These are phyloP conservation scores for Hypena proboscidalis DNA, from an alignment of 2,888 invertebrate genomes.

Conservation along the genomic window DNA sequence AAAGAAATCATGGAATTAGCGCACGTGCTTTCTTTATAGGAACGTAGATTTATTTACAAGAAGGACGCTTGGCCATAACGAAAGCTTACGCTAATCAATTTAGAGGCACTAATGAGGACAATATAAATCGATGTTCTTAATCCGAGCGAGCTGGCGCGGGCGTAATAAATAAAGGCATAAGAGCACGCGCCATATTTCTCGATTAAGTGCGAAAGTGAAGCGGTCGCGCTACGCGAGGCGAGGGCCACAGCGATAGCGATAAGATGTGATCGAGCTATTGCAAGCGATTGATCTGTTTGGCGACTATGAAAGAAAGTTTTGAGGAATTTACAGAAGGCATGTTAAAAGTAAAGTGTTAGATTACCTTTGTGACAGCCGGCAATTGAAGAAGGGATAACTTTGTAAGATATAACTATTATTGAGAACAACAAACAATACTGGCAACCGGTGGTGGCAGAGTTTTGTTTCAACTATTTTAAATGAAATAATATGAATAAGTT, in stretches of 20 bases:
- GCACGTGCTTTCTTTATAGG: not conserved
- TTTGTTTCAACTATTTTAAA: too few relatives aligned
- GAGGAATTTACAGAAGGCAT: too few relatives aligned
- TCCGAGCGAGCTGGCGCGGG: conserved; percentile 66
- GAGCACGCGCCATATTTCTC: conserved; percentile 83
- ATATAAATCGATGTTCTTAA: conserved; percentile 80
- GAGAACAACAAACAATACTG: not conserved
- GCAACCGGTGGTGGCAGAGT: too few relatives aligned
- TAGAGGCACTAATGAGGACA: conserved; percentile 77
- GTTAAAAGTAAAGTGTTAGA: too few relatives aligned
- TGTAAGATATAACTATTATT: not conserved
- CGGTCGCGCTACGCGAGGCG: conserved; percentile 52
- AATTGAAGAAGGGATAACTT: too few relatives aligned
- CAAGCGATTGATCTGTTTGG: too few relatives aligned
- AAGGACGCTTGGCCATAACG: conserved; percentile 43
- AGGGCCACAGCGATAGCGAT: conserved; percentile 31
- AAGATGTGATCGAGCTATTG: conserved; percentile 16
- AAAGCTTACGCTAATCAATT: conserved; percentile 74
- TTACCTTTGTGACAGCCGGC: too few relatives aligned
- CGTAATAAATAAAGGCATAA: conserved; percentile 82
- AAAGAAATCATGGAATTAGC: not conserved
- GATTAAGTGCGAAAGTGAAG: conserved; percentile 83
- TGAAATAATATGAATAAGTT: too few relatives aligned
- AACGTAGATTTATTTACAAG: conserved; percentile 21
- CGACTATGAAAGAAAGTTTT: too few relatives aligned